Evolutionary conservation across 2,113 vertebrate genomes (phyloP), one percentile per base, ranked within the genome.

Genomic region (Agelaius phoeniceus): DNA sequence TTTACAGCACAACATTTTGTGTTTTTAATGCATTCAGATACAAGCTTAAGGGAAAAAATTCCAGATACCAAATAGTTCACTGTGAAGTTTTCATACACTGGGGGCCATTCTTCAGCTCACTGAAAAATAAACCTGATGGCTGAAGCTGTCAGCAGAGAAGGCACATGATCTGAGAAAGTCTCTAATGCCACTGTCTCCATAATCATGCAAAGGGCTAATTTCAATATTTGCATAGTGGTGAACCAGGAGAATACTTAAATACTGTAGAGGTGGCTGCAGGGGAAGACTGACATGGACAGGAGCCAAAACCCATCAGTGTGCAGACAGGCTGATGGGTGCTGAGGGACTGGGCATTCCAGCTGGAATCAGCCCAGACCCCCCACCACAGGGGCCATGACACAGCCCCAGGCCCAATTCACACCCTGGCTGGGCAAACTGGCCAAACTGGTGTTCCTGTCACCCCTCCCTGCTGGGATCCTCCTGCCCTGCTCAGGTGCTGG

Each of bases 141-240:
- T 30, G 67, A 82, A 55, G 69, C 55, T 91, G 73, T 88, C 48
- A 68, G 78, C 35, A 79, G 66, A 85, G 74, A 68, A 84, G 31
- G 31, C 74, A 54, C 49, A 28, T 15, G 66, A 87, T 58, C 61
- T 91, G 84, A 72, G 87, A 75, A 78, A 86, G 27, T 73, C 90
- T 94, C 35, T 88, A 68, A 86, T 68, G 43, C 61, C 75, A 57
- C 57, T 78, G 37, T 74, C 75, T 86, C 90, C 66, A 77, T 61
- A 84, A 77, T 77, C 85, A 89, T 35, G 35, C 59, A 79, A 93
- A 78, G 31, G 59, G 52, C 7, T 89, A 57, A 91, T 94, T 89
- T 94, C 84, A 94, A 79, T 93, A 91, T 91, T 96, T 96, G 62
- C 78, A n/a, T 58, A 93, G 89, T 15, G 30, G 67, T 51, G 81